Conservation (phyloP, 2,797 vertebrate genomes). For the Pitangus sulphuratus region DNA sequence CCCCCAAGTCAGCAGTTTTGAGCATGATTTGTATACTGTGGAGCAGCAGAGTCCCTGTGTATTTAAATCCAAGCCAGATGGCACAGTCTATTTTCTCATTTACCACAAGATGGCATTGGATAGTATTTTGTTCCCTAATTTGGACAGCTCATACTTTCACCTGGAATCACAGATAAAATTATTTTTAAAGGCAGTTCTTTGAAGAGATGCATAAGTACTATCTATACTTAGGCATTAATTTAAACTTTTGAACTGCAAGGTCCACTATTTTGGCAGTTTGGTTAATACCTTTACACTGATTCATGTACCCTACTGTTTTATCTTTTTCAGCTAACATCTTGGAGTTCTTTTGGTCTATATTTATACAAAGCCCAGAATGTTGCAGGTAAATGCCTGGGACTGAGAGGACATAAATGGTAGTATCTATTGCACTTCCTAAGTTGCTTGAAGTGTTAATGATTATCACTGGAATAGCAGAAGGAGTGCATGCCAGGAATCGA, state of each 20-base stretch:
- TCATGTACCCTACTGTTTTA: background rate
- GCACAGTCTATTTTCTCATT: background rate
- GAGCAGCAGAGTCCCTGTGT: background rate
- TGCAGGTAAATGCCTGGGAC: background rate
- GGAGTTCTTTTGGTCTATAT: background rate
- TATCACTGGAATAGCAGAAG: background rate
- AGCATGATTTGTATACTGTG: rapidly evolving
- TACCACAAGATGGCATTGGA: conserved; percentile 60
- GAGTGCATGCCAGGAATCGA: background rate
- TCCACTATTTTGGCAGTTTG: background rate
- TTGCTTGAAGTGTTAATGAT: background rate
- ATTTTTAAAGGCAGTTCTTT: background rate
- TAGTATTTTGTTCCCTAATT: background rate
- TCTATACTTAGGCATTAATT: background rate
- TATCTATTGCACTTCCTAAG: background rate
- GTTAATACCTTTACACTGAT: background rate
- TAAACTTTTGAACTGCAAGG: background rate
- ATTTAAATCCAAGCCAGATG: background rate
- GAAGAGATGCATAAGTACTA: background rate
- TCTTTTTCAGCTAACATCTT: background rate
- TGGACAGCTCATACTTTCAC: background rate
- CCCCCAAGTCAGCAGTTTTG: background rate
- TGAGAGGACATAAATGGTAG: background rate
- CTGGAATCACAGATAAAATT: background rate
- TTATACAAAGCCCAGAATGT: background rate